Evolutionary conservation across 64 coral and sea anemone species (phyloP), one percentile per base, ranked within the genome.

Genomic region (Stichodactyla mertensii): DNA sequence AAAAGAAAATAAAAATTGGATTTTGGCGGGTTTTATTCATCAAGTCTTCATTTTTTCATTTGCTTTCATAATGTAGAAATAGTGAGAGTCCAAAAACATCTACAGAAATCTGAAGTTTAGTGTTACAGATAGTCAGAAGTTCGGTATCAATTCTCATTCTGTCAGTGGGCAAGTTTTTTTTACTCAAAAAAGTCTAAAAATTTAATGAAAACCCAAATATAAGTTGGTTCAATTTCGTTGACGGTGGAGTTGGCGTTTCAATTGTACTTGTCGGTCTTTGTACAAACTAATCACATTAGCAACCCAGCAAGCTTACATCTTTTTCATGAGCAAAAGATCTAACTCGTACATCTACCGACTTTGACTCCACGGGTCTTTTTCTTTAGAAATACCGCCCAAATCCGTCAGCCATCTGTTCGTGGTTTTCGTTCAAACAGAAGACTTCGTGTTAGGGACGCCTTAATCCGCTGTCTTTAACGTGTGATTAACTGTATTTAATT

Each of bases 161-260:
- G 24, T 10, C 2, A 12, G 7, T 7, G n/a, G 18, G 19, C 18
- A 6, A 69, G 64, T 26, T 69, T 69, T 69, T 69, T 67, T 16
- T 67, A 19, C 64, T 67, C 64, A 71, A 71, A 45, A 31, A 71
- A 74, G 69, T 36, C 23, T 74, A 74, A 74, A 74, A 31, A 74
- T 74, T 27, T 74, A 74, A 74, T 74, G 20, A 74, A 31, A 74
- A 31, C 69, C 10, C n/a, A 74, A 74, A 74, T 74, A 74, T 27
- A 31, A 74, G 24, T 74, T 74, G 24, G 8, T 23, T 31, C 0
- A 74, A 74, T 74, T 74, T 74, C 24, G 69, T 23, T 31, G 1
- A 23, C 69, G 69, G 23, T 74, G 24, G 26, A 27, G 4, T 6
- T 74, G 10, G 26, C 7, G 23, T 74, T 74, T 28, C n/a, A 71